Evolutionary conservation across 2,113 vertebrate species (phyloP), one percentile per base, ranked within the genome.

Genomic region (Pangasianodon gigas): DNA sequence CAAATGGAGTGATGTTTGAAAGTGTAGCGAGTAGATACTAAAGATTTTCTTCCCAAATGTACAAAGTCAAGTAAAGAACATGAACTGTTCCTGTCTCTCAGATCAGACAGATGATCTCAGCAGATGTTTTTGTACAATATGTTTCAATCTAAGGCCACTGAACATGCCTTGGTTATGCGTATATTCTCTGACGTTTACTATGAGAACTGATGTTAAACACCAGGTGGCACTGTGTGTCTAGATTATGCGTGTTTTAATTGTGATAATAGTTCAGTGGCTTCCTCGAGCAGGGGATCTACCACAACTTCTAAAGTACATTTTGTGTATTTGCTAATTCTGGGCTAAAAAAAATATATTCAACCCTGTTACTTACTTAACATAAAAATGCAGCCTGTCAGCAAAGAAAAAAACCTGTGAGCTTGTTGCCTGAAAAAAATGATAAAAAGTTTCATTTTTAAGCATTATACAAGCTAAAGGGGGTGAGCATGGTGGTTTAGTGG

Each of bases 151-250:
- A n/a, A 89, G 82, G 52, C 44, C 65, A n/a, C 32, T 32, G 24
- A 41, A 84, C 81, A 44, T 58, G 65, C 32, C 18, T 48, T 62
- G 85, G 67, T 56, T 52, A 74, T 80, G 16, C 8, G 16, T 32
- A 46, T 37, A 4, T 44, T 37, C 13, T 71, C 21, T 29, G 32
- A 29, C 3, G 0, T 24, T 9, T 56, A 8, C n/a, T 24, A 3
- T 37, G 10, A 37, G 26, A 29, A 83, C 5, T 26, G n/a, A 8
- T 0, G 10, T 48, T 16, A 69, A 16, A 67, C 91, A 88, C 69
- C 29, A 80, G 91, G 88, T 86, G 90, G 91, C 86, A 80, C 75
- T 87, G 71, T 86, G 67, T 88, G 56, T 88, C 88, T 29, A 86
- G 19, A 58, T 8, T 56, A 10, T 32, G 13, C 37, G 26, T 41